phyloP scores from a whole-genome alignment of 2,888 invertebrate species.

The Xanthia icteritia region DNA sequence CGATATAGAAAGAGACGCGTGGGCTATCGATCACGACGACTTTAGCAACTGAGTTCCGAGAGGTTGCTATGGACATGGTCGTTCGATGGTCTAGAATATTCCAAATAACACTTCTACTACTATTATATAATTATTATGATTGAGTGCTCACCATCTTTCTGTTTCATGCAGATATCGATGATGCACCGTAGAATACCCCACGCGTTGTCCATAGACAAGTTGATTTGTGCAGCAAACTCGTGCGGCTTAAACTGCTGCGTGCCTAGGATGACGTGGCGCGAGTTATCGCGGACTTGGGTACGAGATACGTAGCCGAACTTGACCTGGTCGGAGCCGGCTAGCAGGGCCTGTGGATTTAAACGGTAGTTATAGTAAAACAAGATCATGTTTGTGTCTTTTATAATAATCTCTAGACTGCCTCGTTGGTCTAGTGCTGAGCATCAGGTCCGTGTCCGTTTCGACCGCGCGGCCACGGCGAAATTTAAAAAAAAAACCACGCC shows the following conservation, averaged over 20 bases:
- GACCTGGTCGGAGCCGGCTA: conserved; percentile 99
- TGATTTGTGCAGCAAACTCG: conserved; percentile 99
- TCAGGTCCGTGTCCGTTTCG: too few relatives aligned
- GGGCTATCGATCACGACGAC: background rate
- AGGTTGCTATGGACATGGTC: background rate
- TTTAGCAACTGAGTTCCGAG: background rate
- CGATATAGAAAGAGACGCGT: background rate
- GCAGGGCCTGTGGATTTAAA: conserved; percentile 92
- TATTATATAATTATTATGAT: background rate
- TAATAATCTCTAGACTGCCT: background rate
- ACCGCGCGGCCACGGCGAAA: too few relatives aligned
- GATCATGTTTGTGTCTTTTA: background rate
- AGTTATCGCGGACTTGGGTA: conserved; percentile 97
- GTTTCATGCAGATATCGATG: conserved; percentile 98
- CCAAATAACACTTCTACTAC: too few relatives aligned
- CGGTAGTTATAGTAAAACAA: background rate
- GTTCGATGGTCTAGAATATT: background rate
- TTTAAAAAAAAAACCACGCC: too few relatives aligned
- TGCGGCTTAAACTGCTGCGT: conserved; percentile 99
- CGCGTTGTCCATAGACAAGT: conserved; percentile 99
- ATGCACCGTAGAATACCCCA: conserved; percentile 99
- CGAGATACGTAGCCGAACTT: conserved; percentile 99
- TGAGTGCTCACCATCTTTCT: conserved; percentile 94
- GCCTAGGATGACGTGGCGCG: conserved; percentile 98
- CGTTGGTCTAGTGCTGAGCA: too few relatives aligned